Conservation (phyloP, 2,888 invertebrate genomes). For the Leptinotarsa juncta region DNA sequence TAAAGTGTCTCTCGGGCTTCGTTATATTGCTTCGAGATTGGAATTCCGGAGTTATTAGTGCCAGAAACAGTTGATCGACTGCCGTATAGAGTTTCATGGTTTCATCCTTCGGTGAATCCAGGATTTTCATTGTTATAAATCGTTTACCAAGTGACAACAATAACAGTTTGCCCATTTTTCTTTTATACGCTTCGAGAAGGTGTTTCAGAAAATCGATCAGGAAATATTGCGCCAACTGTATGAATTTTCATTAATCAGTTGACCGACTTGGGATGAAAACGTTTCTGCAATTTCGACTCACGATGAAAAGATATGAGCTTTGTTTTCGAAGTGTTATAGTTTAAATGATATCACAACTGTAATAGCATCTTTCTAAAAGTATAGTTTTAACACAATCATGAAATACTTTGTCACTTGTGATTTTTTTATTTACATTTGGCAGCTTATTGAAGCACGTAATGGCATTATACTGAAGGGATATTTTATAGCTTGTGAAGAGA, state of each 20-base stretch:
- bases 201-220: not conserved
- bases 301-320: not conserved
- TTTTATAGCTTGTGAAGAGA: no score
- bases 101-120: not conserved
- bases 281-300: not conserved
- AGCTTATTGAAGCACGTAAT: no score
- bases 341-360: no score
- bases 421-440: no score
- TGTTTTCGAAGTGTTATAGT: no score
- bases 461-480: no score
- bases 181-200: not conserved
- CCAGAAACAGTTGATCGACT: slow-evolving; percentile 11
- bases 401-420: no score
- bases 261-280: not conserved
- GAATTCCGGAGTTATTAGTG: slow-evolving; percentile 17
- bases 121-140: slow-evolving; percentile 8
- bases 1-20: slow-evolving; percentile 13
- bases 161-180: not conserved
- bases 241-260: no score
- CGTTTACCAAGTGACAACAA: slow-evolving; percentile 3
- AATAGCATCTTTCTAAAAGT: no score
- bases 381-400: no score
- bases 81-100: not conserved
- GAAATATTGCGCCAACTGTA: not conserved
- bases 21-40: slow-evolving; percentile 19